phyloP scores from a whole-genome alignment of 1,140 invertebrate genomes.

The Cardiocondyla obscurior region DNA sequence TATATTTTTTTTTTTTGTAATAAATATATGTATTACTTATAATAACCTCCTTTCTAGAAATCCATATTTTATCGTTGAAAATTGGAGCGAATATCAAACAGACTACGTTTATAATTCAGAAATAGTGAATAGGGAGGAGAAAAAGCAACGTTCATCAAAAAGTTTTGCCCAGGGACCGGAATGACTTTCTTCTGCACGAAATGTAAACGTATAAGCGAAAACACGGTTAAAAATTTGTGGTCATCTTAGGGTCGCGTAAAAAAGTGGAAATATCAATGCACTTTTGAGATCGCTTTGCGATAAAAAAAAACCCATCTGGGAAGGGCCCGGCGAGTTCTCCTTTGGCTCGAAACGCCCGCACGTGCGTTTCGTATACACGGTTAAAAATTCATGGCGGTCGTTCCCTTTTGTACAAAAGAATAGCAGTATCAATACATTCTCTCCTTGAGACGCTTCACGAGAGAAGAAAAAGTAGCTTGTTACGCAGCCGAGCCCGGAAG shows the following conservation, averaged over 20 bases:
- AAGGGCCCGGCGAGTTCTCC: background rate
- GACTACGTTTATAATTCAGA: background rate
- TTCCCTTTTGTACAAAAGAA: constrained; percentile 16
- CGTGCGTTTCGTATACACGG: background rate
- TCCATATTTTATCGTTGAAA: background rate
- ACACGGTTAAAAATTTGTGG: background rate
- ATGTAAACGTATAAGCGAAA: background rate
- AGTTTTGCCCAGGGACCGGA: background rate
- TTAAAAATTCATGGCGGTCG: constrained; percentile 11
- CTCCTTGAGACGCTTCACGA: background rate
- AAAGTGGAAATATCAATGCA: background rate
- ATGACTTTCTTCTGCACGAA: background rate
- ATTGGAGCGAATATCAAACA: background rate
- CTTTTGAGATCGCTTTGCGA: background rate
- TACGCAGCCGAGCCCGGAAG: background rate
- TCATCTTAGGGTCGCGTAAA: background rate
- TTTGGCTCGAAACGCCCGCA: background rate
- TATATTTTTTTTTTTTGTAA: background rate
- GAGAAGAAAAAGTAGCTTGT: constrained; percentile 22
- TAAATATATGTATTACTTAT: background rate
- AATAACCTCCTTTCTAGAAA: background rate
- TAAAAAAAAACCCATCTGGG: constrained; percentile 18
- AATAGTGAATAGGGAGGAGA: background rate
- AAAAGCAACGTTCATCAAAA: background rate
- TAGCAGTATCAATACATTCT: constrained; percentile 1